Evolutionary conservation across 2,888 invertebrate genomes (phyloP), one percentile per base, ranked within the genome.

Genomic region (Leptinotarsa rubiginosa): DNA sequence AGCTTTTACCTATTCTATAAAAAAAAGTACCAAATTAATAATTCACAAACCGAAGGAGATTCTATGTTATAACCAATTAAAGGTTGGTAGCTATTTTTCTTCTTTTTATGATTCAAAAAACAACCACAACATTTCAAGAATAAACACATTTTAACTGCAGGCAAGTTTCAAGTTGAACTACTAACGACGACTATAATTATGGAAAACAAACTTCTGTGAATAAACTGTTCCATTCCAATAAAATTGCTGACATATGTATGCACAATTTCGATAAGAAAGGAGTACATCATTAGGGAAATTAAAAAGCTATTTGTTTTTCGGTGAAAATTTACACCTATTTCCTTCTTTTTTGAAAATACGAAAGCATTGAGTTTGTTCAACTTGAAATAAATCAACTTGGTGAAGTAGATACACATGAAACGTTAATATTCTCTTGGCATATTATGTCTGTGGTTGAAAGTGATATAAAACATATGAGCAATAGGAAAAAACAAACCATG

Each of bases 361-460:
- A 41, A 41, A 41, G 41, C 10, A 41, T 41, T 41, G 10, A 10
- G 10, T 41, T 41, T 41, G 41, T 10, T 12, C 41, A 41, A 41
- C 41, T 41, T 41, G 41, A 41, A 10, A 41, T 41, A 41, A 31
- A 31, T 31, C 7, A 31, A 41, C 10, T 41, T 10, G 41, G 41
- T 10, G 7, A 7, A 31, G 31, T 7, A 7, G 31, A 31, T 31
- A 31, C 31, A 52, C 12, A 52, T 52, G 18, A 52, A 52, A 52
- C 18, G 12, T 5, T 18, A 18, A 52, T 7, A 52, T 52, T 5
- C 52, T 52, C n/a, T 52, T 52, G 3, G 18, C 18, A 18, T 52
- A 52, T 52, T 52, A 52, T 20, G 62, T 62, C 31, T 62, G 31
- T 25, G 31, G 41, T 62, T 62, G 62, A 56, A 22, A 20, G 56